Conservation (phyloP, 2,797 vertebrate species). For the Erethizon dorsatum region DNA sequence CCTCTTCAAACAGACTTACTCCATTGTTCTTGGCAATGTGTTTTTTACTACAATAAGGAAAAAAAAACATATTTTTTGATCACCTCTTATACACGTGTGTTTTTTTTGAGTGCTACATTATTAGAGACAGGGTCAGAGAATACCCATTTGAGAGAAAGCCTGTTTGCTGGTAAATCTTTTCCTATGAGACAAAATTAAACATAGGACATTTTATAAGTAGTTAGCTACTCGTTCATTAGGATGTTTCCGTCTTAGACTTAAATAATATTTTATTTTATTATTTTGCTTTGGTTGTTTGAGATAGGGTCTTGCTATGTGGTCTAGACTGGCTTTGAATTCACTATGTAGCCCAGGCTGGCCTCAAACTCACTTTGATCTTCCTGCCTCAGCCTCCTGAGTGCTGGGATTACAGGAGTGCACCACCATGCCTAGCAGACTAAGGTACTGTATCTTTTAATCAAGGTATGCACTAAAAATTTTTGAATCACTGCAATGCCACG, state of each 20-base stretch:
- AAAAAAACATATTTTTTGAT: neutral
- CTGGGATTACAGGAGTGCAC: neutral
- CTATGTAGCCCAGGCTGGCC: neutral
- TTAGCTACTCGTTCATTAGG: conserved; percentile 31
- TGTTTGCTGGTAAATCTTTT: conserved; percentile 22
- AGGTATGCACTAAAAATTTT: neutral
- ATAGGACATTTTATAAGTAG: conserved; percentile 12
- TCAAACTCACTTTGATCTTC: neutral
- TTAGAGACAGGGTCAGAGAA: neutral
- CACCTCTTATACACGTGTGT: neutral
- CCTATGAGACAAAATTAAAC: conserved; percentile 36
- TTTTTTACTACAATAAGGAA: neutral
- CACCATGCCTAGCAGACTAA: neutral
- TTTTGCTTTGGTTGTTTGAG: neutral
- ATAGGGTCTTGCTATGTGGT: neutral
- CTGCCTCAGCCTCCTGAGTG: neutral
- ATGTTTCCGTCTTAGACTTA: conserved; percentile 16
- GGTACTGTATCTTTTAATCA: conserved; percentile 32
- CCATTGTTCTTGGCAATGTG: neutral
- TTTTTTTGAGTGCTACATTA: conserved; percentile 9
- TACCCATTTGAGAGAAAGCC: neutral
- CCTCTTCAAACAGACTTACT: neutral
- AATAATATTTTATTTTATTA: conserved; percentile 2
- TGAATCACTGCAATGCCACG: neutral
- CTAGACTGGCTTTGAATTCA: neutral